phyloP scores from a whole-genome alignment of 1,140 invertebrate genomes.

The Pollicipes pollicipes region DNA sequence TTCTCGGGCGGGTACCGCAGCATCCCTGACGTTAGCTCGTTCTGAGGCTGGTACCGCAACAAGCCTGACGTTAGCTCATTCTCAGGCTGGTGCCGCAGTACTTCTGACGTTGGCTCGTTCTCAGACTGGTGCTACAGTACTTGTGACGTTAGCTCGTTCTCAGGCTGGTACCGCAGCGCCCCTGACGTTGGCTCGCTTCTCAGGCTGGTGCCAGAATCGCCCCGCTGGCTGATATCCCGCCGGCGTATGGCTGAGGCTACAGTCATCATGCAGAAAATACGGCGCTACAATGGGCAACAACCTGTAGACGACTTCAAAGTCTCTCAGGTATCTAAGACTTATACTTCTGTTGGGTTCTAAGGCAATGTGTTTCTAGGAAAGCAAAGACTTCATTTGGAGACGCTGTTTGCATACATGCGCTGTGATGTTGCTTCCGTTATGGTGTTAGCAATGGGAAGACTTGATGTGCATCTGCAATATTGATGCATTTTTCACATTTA shows the following conservation, averaged over 20 bases:
- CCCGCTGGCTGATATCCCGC: background rate
- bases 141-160: too few species aligned
- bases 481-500: background rate
- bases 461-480: background rate
- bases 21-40: too few species aligned
- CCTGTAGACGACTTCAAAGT: background rate
- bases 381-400: background rate
- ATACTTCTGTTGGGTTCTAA: background rate
- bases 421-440: too few species aligned
- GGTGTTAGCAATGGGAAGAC: background rate
- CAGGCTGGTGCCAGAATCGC: background rate
- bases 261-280: background rate
- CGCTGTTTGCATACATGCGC: background rate
- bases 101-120: too few species aligned
- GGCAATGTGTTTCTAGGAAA: background rate
- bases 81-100: too few species aligned
- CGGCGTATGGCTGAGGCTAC: background rate
- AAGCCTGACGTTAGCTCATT: too few species aligned
- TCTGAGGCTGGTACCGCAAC: too few species aligned
- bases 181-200: background rate
- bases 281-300: background rate
- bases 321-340: background rate
- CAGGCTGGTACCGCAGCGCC: too few species aligned
- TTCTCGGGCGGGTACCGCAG: too few species aligned
- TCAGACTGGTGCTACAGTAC: too few species aligned